Base-by-base conservation (phyloP, 2,888 invertebrate species). In the Bombylius major region DNA sequence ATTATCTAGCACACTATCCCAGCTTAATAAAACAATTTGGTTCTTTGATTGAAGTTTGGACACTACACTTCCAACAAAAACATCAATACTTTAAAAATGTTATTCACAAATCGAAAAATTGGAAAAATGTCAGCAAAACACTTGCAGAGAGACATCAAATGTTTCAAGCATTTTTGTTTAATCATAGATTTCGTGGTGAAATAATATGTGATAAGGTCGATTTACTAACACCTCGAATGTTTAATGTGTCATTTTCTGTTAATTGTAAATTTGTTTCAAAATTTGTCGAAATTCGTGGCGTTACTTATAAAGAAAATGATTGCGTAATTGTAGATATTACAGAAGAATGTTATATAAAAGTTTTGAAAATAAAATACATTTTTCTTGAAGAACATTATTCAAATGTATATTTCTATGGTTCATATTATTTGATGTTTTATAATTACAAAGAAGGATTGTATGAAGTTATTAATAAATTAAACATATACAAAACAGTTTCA, bases 1-100 rank as follows among this genome's bases (percentile, higher is more conserved):
- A 61, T 53, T 61, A 57, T 34, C 53, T 59, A 44, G 42, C 50
- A 12, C 59, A 61, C 44, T 59, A 61, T 52, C 58, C 60, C 14
- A 51, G 50, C 13, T 50, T 56, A 34, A 57, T 59, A 50, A 56
- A 47, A 47, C 34, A 56, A 52, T 58, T 59, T 57, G 60, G 59
- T n/a, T 56, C 60, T 31, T 53, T 61, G 31, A 42, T 32, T 4
- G 9, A 48, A 32, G 42, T 48, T 13, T 54, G 42, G 49, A 54
- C 48, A 5, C 39, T 49, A 42, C 54, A 42, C 9, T 54, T 48
- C 31, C 48, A 54, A 31, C 44, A 48, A 31, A 54, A 54, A 23
- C 49, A 54, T 14, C 48, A 54, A 23, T 54, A n/a, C n/a, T n/a
- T n/a, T n/a, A n/a, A n/a, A n/a, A 47, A 54, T 42, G 11, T 54